These are phyloP conservation scores for Philaethria dido DNA, from an alignment of 2,888 invertebrate genomes.

Conservation along the genomic window DNA sequence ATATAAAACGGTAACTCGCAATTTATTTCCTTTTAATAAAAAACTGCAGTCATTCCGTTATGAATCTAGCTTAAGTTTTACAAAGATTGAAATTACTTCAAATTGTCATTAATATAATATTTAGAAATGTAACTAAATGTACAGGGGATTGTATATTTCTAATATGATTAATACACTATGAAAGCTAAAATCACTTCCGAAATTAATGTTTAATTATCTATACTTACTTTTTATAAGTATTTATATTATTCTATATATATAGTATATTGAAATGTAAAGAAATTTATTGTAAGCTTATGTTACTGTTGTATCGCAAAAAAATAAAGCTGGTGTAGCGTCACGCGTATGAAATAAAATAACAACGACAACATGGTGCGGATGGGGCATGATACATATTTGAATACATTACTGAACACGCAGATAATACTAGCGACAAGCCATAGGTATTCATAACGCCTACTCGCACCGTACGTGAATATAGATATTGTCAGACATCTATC, in stretches of 20 bases:
- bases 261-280: slow-evolving; percentile 1
- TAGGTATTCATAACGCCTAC: slow-evolving; percentile 79
- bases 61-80: slow-evolving; percentile 13
- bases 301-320: slow-evolving; percentile 57
- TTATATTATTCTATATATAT: no score
- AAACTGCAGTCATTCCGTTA: slow-evolving; percentile 24
- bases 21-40: slow-evolving; percentile 42
- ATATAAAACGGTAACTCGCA: slow-evolving; percentile 49
- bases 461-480: slow-evolving; percentile 70
- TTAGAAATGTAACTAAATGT: neutral
- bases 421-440: slow-evolving; percentile 74
- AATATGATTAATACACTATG: no score
- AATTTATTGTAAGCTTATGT: slow-evolving; percentile 8
- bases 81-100: slow-evolving; percentile 1
- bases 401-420: slow-evolving; percentile 81
- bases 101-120: neutral
- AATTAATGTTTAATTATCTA: no score
- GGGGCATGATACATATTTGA: slow-evolving; percentile 83
- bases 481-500: slow-evolving; percentile 52
- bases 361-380: slow-evolving; percentile 77
- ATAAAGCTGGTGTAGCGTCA: slow-evolving; percentile 73
- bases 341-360: slow-evolving; percentile 82
- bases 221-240: no score
- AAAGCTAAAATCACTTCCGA: no score
- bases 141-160: no score